These are phyloP conservation scores for Erebia aethiops DNA, from an alignment of 2,888 invertebrate genomes.

Conservation along the genomic window DNA sequence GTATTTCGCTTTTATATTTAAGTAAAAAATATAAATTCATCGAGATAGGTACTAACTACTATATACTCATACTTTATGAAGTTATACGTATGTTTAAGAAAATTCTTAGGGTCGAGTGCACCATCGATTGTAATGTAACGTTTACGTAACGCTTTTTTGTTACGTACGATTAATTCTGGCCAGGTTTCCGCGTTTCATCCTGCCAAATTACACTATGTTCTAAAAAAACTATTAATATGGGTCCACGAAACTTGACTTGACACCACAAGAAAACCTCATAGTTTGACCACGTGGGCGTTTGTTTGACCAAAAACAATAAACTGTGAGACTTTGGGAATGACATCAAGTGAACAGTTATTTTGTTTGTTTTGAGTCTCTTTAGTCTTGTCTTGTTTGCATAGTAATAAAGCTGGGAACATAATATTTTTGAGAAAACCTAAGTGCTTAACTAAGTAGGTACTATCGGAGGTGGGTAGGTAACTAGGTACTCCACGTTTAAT, in stretches of 20 bases:
- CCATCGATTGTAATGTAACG: too few species aligned
- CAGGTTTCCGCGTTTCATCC: too few species aligned
- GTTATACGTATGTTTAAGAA: too few species aligned
- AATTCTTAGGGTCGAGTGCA: too few species aligned
- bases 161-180: too few species aligned
- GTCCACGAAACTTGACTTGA: constrained; percentile 4
- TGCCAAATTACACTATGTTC: too few species aligned
- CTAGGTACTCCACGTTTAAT: neutral
- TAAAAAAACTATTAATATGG: neutral
- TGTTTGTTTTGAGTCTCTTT: constrained; percentile 10
- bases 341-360: constrained; percentile 20
- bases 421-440: constrained; percentile 4
- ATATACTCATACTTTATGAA: too few species aligned
- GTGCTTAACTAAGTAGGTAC: neutral
- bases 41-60: too few species aligned
- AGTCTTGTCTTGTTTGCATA: constrained; percentile 5
- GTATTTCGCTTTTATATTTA: too few species aligned
- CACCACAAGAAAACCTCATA: neutral
- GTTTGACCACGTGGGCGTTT: constrained; percentile 33
- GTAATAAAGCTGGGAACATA: constrained; percentile 13
- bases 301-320: constrained; percentile 25
- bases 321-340: constrained; percentile 24
- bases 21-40: too few species aligned
- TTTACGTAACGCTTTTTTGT: too few species aligned
- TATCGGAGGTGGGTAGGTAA: neutral